Evolutionary conservation across 2,113 vertebrate species (phyloP).

Genomic region (Tympanuchus pallidicinctus): DNA sequence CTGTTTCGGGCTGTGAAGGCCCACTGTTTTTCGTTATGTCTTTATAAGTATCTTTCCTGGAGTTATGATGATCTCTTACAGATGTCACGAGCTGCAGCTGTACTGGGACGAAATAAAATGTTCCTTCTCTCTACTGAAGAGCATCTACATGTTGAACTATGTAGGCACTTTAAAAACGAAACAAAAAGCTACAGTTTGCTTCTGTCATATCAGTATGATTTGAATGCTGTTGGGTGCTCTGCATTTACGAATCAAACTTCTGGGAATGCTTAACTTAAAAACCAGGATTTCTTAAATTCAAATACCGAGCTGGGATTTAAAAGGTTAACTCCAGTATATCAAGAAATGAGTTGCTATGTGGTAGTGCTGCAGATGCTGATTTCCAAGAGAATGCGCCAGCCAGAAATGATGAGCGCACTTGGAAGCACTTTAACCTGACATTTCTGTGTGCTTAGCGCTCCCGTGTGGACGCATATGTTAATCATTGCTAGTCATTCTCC

Average conservation of each 20-base stretch:
- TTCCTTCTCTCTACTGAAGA: background rate
- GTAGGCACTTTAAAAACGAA: background rate
- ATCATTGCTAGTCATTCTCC: background rate
- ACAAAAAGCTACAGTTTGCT: background rate
- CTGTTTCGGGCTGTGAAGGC: background rate
- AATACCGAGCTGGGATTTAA: background rate
- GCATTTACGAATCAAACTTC: background rate
- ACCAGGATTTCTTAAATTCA: background rate
- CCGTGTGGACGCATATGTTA: background rate
- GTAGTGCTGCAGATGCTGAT: background rate
- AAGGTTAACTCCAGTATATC: background rate
- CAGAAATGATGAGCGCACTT: background rate
- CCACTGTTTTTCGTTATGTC: background rate
- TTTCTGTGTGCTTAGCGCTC: slow-evolving; percentile 4
- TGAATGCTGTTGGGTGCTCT: background rate
- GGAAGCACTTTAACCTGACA: background rate
- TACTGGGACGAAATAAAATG: background rate
- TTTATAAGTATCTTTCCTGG: background rate
- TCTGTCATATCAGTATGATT: background rate
- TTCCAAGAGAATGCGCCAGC: background rate
- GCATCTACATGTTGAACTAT: background rate
- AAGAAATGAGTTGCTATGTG: background rate
- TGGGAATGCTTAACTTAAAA: background rate
- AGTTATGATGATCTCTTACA: background rate
- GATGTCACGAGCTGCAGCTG: background rate